These are phyloP conservation scores for Trachelus stipa DNA, from an alignment of 2,888 invertebrate genomes.

Conservation along the genomic window DNA sequence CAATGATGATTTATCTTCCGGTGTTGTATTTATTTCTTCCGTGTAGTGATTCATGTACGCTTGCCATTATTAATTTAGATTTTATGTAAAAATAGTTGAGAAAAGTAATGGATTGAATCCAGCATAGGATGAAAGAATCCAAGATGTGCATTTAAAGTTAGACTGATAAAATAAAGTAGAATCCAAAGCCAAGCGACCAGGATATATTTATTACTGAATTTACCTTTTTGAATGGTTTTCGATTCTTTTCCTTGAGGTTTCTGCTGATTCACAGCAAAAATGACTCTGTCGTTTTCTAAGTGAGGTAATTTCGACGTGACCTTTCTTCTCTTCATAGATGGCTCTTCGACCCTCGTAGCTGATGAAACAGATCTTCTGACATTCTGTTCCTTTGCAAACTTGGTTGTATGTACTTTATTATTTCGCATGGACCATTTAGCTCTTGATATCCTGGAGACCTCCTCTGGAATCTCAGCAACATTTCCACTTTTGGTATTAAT, in stretches of 20 bases:
- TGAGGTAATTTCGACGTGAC: conserved; percentile 21
- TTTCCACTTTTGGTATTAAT: background rate
- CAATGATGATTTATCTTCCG: background rate
- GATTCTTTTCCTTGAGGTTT: conserved; percentile 5
- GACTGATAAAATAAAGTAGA: background rate
- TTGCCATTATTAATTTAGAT: background rate
- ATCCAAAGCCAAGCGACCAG: background rate
- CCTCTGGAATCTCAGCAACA: conserved; percentile 19
- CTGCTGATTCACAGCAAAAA: conserved; percentile 27
- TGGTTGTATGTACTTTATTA: conserved; percentile 14
- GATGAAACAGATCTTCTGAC: conserved; percentile 11
- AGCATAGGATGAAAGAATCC: background rate
- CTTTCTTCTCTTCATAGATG: conserved; percentile 37
- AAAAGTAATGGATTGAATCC: background rate
- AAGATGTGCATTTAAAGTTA: background rate
- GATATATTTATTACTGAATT: background rate
- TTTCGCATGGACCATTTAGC: conserved; percentile 22
- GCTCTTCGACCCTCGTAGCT: conserved; percentile 27
- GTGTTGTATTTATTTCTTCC: background rate
- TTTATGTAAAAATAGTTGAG: background rate
- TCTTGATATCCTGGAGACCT: conserved; percentile 19
- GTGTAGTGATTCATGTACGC: background rate
- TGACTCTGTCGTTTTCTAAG: conserved; percentile 23
- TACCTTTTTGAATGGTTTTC: background rate
- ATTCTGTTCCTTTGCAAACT: conserved; percentile 23